These are phyloP conservation scores for Conus canariensis DNA, from an alignment of 2,888 invertebrate species.

Conservation along the genomic window DNA sequence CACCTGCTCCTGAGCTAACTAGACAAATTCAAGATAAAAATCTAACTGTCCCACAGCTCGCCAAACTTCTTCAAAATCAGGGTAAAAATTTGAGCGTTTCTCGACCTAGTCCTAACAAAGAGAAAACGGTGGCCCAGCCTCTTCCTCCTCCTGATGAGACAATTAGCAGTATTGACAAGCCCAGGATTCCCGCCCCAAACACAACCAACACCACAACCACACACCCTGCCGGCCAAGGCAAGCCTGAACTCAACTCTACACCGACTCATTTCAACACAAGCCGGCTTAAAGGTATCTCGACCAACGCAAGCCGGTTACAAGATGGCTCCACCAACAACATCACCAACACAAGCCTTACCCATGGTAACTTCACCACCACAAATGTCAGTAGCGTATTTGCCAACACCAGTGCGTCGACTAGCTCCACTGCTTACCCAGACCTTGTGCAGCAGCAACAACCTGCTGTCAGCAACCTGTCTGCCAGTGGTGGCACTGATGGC, in stretches of 20 bases:
- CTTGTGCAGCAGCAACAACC: too few species aligned
- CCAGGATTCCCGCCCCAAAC: background rate
- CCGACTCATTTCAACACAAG: background rate
- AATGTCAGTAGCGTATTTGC: background rate
- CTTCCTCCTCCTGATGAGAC: conserved; percentile 4
- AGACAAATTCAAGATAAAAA: too few species aligned
- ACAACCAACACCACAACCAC: background rate
- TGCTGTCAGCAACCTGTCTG: background rate
- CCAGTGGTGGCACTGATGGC: background rate
- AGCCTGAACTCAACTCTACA: background rate
- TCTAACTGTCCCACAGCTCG: too few species aligned
- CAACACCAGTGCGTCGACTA: background rate
- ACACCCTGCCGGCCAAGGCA: background rate
- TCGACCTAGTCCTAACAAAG: background rate
- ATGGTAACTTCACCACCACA: too few species aligned
- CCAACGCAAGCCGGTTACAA: too few species aligned
- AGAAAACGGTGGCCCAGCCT: background rate
- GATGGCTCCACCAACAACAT: background rate
- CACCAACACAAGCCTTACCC: background rate
- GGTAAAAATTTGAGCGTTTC: too few species aligned
- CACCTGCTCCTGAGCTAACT: background rate
- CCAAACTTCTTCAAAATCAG: background rate
- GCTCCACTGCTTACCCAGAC: background rate
- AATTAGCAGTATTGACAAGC: conserved; percentile 18
- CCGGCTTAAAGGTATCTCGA: too few species aligned